Base-by-base conservation (phyloP, 1,140 invertebrate species). In the Drosophila sturtevanti region DNA sequence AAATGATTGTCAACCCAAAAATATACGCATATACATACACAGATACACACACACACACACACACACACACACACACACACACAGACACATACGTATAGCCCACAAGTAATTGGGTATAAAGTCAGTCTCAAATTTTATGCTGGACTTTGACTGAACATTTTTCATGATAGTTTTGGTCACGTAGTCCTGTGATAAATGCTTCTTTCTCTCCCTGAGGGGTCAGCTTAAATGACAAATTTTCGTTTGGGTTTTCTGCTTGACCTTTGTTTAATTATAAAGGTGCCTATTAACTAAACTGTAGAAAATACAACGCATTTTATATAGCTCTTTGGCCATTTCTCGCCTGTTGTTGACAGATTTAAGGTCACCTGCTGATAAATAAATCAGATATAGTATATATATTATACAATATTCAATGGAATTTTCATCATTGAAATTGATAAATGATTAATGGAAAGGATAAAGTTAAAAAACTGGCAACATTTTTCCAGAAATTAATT, bases 211-310 rank as follows among this genome's bases (percentile, higher is more conserved):
- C 44, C 44, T 31, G 14, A 66, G 65, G 63, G 41, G 10, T 14
- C 60, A 54, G 61, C 79, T 66, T 52, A 48, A 48, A 77, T 80
- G 81, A 74, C 81, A 77, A 84, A 85, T 80, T 77, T 79, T 76
- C 66, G 54, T 60, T 27, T 35, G 44, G 56, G 68, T 56, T 68
- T 52, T 67, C 1, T 14, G 18, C 14, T 44, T 66, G 74, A 71
- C 81, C 82, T 77, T 68, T 86, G 69, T 74, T 81, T 87, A 85
- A 87, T 86, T 81, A 77, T 63, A 66, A 87, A 81, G 63, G 52
- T 65, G 66, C 63, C 77, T 65, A 63, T 86, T 81, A 86, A 86
- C 31, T 11, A 37, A 24, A 67, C 61, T 27, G 51, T 11, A 34
- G 11, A 55, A 31, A 14, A 14, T 24, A 54, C 14, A 48, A 21